Evolutionary conservation across 2,888 invertebrate species (phyloP).

Genomic region (Netelia virgata): DNA sequence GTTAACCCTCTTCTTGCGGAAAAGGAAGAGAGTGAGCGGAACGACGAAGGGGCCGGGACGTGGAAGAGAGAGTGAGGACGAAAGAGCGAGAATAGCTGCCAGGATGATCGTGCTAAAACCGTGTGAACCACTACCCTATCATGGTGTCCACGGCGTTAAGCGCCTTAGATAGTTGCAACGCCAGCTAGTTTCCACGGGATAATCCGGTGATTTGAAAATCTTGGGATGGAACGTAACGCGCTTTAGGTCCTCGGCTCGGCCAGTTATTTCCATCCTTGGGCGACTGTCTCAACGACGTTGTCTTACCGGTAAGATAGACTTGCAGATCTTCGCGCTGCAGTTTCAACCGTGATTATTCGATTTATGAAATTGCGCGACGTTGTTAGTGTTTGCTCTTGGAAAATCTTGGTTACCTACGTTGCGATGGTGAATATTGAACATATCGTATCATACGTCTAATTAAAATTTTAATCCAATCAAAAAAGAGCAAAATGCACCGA

Average conservation of each 20-base stretch:
- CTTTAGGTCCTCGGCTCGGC: conserved; percentile 51
- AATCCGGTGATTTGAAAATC: conserved; percentile 81
- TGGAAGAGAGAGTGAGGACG: conserved; percentile 10
- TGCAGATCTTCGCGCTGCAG: neutral
- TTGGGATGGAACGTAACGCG: conserved; percentile 75
- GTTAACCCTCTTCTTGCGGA: conserved; percentile 1
- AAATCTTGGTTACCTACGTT: neutral
- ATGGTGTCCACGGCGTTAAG: conserved; percentile 76
- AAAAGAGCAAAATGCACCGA: no score
- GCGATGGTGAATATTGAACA: neutral
- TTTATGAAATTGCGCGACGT: neutral
- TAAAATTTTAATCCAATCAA: no score
- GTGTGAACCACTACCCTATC: conserved; percentile 74
- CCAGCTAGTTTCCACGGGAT: conserved; percentile 78
- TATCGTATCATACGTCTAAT: no score
- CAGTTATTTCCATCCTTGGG: conserved; percentile 2
- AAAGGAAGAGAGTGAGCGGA: conserved; percentile 18
- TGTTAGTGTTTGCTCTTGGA: neutral
- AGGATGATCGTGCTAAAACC: conserved; percentile 77
- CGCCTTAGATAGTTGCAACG: conserved; percentile 76
- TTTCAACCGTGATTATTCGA: neutral
- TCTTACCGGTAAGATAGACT: conserved; percentile 18
- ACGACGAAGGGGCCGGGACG: conserved; percentile 26
- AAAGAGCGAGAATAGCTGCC: conserved; percentile 64
- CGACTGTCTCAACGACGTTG: conserved; percentile 11